Evolutionary conservation across 2,113 vertebrate species (phyloP).

Genomic region (Rhegmatorhina hoffmannsi): DNA sequence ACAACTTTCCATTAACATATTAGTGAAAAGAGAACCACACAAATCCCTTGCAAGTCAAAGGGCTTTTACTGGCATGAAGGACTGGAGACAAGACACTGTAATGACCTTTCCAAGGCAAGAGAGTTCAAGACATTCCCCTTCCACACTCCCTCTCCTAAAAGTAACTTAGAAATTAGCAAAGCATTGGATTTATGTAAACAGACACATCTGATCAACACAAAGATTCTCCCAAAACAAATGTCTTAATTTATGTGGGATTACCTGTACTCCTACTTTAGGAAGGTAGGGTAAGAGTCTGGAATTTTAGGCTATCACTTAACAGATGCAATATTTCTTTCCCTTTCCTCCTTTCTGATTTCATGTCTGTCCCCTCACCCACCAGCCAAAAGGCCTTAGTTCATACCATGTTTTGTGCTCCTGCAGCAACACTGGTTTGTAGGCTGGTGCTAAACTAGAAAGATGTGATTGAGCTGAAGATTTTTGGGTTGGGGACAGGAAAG

Average conservation of each 20-base stretch:
- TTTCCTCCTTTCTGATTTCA: background rate
- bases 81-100: background rate
- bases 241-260: background rate
- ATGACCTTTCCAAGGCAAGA: background rate
- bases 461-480: background rate
- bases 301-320: background rate
- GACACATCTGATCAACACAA: background rate
- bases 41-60: background rate
- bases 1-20: background rate
- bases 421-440: background rate
- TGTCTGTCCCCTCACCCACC: background rate
- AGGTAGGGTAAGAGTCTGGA: background rate
- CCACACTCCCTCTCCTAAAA: background rate
- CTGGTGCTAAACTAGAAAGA: background rate
- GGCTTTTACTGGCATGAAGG: background rate
- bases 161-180: background rate
- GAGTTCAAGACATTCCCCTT: background rate
- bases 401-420: rapidly evolving
- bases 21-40: background rate
- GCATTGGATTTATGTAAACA: background rate
- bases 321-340: background rate
- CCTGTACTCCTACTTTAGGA: background rate
- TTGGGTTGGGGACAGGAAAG: background rate
- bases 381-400: background rate
- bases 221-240: background rate